Evolutionary conservation across 2,888 invertebrate genomes (phyloP).

Genomic region (Neoaliturus tenellus): DNA sequence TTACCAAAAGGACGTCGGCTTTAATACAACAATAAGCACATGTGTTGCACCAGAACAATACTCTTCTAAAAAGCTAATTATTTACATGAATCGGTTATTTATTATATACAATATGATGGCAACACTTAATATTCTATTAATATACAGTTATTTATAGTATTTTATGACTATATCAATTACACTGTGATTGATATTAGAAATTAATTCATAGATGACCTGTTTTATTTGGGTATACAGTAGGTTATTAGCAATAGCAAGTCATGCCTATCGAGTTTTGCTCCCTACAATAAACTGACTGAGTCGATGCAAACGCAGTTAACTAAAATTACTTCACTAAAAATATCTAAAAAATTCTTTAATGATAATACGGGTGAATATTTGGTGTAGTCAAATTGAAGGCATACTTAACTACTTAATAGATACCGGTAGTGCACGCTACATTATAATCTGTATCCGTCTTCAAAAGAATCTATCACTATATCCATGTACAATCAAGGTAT

Average conservation of each 20-base stretch:
- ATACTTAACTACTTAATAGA: slow-evolving; percentile 7
- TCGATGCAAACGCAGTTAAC: not conserved
- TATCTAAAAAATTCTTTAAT: not conserved
- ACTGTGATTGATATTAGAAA: not conserved
- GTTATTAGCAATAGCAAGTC: not conserved
- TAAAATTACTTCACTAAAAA: slow-evolving; percentile 9
- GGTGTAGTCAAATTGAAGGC: slow-evolving; percentile 28
- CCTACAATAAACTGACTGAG: not conserved
- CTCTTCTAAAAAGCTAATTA: slow-evolving; percentile 40
- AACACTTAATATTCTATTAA: slow-evolving; percentile 32
- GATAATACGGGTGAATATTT: not conserved
- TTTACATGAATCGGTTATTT: slow-evolving; percentile 23
- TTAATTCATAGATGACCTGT: not conserved
- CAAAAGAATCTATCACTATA: not conserved
- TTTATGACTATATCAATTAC: slow-evolving; percentile 6
- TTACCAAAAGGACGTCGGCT: slow-evolving; percentile 13
- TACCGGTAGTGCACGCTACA: slow-evolving; percentile 33
- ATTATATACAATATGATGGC: slow-evolving; percentile 40
- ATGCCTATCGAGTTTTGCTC: not conserved
- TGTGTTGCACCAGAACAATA: slow-evolving; percentile 22
- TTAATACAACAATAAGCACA: slow-evolving; percentile 18
- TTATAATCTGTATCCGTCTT: not conserved
- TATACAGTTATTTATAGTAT: slow-evolving; percentile 49
- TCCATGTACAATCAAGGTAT: not conserved
- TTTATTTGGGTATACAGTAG: not conserved